Evolutionary conservation across 2,888 invertebrate species (phyloP), one percentile per base, ranked within the genome.

Genomic region (Dynastes hyllus): DNA sequence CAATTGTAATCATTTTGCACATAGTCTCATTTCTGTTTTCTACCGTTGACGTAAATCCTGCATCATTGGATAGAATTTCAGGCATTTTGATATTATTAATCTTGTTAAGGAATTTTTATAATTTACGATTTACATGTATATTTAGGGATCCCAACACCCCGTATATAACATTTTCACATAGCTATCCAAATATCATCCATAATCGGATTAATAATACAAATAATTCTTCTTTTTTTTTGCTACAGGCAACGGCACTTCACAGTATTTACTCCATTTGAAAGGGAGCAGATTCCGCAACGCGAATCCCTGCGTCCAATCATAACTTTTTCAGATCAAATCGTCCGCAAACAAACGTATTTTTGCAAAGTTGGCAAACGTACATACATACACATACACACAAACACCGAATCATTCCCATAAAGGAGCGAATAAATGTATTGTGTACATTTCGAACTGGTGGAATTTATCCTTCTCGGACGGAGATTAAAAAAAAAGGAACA

Each of bases 291-390:
- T 71, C 61, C 32, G 32, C 55, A 71, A 55, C 37, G 73, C 61
- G 45, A 45, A 13, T 45, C 51, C 50, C 51, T 51, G 8, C 37
- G 73, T 58, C 58, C 73, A 73, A 73, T 73, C 73, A 73, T 73
- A 73, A 73, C 73, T 73, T 73, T 73, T 76, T 73, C 73, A 58
- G 73, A 16, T 58, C 73, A 78, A 82, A 82, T 82, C 81, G 82
- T 81, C 81, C 82, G 83, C 83, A 83, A 83, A 83, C 80, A 83
- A 75, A 78, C 78, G 80, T 82, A 80, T 82, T 81, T 83, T 82
- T 82, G 82, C 78, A 78, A 80, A 79, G 79, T 82, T 81, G 73
- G 73, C 73, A 73, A 73, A 73, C 71, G 73, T 61, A 45, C 37
- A 69, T 22, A 22, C 51, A 37, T 51, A 71, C 55, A 55, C 55